Evolutionary conservation across 2,888 invertebrate genomes (phyloP).

Genomic region (Rotaria sp.): DNA sequence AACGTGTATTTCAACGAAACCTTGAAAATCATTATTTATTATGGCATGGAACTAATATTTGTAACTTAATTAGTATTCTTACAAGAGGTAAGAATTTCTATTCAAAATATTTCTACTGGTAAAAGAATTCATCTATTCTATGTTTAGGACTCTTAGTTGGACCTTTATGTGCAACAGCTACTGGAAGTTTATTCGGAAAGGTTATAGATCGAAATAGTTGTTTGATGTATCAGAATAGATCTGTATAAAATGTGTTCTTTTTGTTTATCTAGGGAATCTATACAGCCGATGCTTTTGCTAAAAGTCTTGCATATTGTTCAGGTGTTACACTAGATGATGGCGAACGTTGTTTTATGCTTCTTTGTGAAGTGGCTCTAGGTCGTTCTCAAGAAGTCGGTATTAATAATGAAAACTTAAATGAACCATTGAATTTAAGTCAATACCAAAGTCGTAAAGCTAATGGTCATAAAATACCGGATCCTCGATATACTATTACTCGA

Average conservation of each 20-base stretch:
- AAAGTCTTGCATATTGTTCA: constrained; percentile 55
- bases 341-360: constrained; percentile 50
- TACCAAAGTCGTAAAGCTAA: neutral
- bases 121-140: neutral
- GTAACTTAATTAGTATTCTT: constrained; percentile 58
- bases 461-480: constrained; percentile 29
- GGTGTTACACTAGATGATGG: constrained; percentile 44
- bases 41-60: constrained; percentile 59
- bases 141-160: neutral
- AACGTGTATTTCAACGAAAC: constrained; percentile 43
- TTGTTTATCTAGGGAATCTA: constrained; percentile 57
- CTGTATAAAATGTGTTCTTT: no score
- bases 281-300: constrained; percentile 57
- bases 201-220: constrained; percentile 44
- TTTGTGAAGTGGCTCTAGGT: constrained; percentile 57
- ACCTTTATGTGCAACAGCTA: neutral
- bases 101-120: neutral
- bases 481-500: constrained; percentile 11
- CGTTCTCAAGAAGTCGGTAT: constrained; percentile 43
- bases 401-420: neutral
- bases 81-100: constrained; percentile 48
- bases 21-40: constrained; percentile 51
- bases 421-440: neutral
- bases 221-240: no score
- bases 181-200: constrained; percentile 56